Base-by-base conservation (phyloP, 2,888 invertebrate genomes). In the Trichopria drosophilae region DNA sequence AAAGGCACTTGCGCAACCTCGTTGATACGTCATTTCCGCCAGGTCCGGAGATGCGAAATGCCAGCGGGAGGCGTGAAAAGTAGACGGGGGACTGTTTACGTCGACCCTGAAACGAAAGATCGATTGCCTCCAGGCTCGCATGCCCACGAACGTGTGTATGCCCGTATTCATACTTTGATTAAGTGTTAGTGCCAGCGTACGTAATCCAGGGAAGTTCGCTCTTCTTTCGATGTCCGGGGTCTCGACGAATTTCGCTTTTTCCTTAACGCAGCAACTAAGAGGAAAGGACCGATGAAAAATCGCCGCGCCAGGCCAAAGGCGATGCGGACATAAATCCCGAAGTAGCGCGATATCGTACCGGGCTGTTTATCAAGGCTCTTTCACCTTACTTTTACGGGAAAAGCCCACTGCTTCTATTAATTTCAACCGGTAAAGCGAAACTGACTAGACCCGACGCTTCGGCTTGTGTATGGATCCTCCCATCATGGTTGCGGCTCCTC, bases 331-430 rank as follows among this genome's bases (percentile, higher is more conserved):
- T 70, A 69, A 71, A 71, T 71, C 67, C 61, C 57, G 50, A 57
- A 56, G 57, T 43, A 51, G 41, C 34, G 58, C 58, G 62, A 63
- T 61, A 64, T 58, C 60, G 55, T 42, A 53, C 45, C 39, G 26
- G 50, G 61, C 58, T 69, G 69, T 70, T 71, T 70, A 70, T 71
- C 70, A 67, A 61, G 57, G 55, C 62, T 63, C 62, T 61, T 64
- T 62, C 62, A 59, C 57, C 61, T 60, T 47, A 48, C 60, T 39
- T 16, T 16, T 19, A 20, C 12, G 3, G 5, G n/a, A n/a, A n/a
- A n/a, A n/a, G n/a, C n/a, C n/a, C n/a, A n/a, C n/a, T n/a, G n/a
- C n/a, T n/a, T n/a, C n/a, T n/a, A n/a, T n/a, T n/a, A n/a, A n/a
- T n/a, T n/a, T n/a, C n/a, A n/a, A n/a, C n/a, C n/a, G n/a, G n/a